A percentile compares a stretch with the other conserved stretches of the same genome.
phyloP scores from a whole-genome alignment of 2,113 vertebrate genomes.

The Peromyscus polionotus region DNA sequence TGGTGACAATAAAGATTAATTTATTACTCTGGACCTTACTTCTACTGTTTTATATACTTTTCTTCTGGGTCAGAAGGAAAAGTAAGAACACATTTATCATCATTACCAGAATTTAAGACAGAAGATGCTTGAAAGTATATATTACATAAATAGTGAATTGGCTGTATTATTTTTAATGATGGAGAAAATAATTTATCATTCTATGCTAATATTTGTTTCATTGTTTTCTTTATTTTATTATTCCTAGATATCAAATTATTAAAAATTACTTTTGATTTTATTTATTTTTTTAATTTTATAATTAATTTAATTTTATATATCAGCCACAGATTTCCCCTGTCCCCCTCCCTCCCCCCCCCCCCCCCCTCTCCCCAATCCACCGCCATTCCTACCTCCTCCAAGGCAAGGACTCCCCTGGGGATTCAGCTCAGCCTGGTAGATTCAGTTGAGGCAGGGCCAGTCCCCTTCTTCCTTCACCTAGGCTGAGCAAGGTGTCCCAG shows the following conservation, averaged over 20 bases:
- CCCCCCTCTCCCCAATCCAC: too few species aligned
- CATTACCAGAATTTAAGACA: background rate
- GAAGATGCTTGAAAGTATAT: background rate
- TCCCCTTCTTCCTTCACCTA: too few species aligned
- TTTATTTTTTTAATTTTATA: too few species aligned
- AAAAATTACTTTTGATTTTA: background rate
- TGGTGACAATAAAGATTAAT: conserved; percentile 21
- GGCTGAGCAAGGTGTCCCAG: too few species aligned
- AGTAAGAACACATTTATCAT: background rate
- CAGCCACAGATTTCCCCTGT: too few species aligned
- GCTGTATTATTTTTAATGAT: background rate
- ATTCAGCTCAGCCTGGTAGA: too few species aligned
- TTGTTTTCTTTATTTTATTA: background rate
- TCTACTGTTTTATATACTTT: background rate
- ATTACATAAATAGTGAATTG: background rate
- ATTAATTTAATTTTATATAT: too few species aligned
- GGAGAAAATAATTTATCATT: background rate
- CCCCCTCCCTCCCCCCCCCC: too few species aligned
- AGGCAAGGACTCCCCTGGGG: too few species aligned
- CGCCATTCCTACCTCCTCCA: too few species aligned
- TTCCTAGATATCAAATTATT: background rate
- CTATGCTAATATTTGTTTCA: background rate
- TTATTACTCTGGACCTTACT: background rate
- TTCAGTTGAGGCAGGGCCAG: too few species aligned
- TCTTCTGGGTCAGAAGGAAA: background rate